A percentile compares a stretch with the other conserved stretches of the same genome.
Conservation (phyloP, 1,140 invertebrate species). For the Megalopta genalis region DNA sequence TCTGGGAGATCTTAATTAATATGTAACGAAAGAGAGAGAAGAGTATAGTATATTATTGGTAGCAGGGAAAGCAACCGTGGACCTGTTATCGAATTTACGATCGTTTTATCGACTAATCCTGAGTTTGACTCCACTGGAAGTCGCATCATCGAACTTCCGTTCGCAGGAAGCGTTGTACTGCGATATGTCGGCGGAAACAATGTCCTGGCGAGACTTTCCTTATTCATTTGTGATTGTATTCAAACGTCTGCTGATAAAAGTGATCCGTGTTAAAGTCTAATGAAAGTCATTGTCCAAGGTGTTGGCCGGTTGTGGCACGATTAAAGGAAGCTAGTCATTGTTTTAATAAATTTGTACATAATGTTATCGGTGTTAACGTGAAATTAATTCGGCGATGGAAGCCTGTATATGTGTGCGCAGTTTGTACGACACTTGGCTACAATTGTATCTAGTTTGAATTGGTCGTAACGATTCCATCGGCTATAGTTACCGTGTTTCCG, state of each 20-base stretch:
- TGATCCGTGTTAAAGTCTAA: not conserved
- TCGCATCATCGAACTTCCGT: not conserved
- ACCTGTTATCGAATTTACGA: not conserved
- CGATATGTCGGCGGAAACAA: too few relatives aligned
- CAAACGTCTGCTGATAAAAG: not conserved
- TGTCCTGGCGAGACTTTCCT: not conserved
- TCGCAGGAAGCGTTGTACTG: not conserved
- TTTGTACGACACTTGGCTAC: slow-evolving; percentile 25
- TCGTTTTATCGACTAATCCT: not conserved
- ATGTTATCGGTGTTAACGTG: slow-evolving; percentile 53
- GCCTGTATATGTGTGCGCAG: slow-evolving; percentile 21
- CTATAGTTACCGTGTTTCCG: not conserved
- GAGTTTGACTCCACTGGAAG: not conserved
- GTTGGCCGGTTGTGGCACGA: not conserved
- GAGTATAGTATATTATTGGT: too few relatives aligned
- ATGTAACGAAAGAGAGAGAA: too few relatives aligned
- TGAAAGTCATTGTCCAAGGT: not conserved
- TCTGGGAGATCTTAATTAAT: too few relatives aligned
- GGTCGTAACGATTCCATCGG: not conserved
- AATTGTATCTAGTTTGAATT: slow-evolving; percentile 6
- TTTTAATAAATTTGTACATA: slow-evolving; percentile 64
- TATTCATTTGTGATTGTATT: not conserved
- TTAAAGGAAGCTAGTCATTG: slow-evolving; percentile 53
- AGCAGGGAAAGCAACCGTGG: not conserved
- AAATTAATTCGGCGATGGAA: slow-evolving; percentile 37